phyloP scores from a whole-genome alignment of 1,140 invertebrate species.

The Metopolophium dirhodum region DNA sequence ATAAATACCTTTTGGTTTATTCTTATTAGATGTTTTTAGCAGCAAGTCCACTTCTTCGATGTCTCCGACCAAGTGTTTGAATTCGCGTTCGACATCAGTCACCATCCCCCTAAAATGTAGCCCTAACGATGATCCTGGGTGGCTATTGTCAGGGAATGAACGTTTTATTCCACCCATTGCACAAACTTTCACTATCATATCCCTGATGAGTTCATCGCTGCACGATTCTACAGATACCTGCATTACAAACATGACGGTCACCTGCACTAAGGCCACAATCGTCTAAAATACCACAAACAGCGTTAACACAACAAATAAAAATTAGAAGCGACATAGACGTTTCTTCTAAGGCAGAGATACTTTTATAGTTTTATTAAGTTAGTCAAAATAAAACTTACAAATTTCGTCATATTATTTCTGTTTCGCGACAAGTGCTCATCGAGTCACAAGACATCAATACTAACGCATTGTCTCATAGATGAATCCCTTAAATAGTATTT shows the following conservation, averaged over 20 bases:
- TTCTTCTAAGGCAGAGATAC: background rate
- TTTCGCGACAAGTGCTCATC: background rate
- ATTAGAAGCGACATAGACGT: background rate
- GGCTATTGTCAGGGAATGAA: background rate
- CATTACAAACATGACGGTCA: background rate
- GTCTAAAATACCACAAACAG: constrained; percentile 6
- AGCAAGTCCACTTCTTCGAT: background rate
- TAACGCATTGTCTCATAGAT: background rate
- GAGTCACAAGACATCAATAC: constrained; percentile 4
- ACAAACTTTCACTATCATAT: background rate
- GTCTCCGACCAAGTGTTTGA: background rate
- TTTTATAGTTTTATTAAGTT: background rate
- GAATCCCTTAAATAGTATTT: constrained; percentile 10
- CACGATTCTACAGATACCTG: background rate
- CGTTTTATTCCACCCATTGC: background rate
- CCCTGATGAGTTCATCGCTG: background rate
- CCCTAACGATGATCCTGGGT: background rate
- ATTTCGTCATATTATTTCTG: background rate
- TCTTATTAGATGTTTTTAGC: background rate
- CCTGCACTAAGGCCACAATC: background rate
- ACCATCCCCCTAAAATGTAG: background rate
- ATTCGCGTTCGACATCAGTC: background rate
- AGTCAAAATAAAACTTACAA: constrained; percentile 29
- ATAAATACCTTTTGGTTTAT: constrained; percentile 14
- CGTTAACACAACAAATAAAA: background rate